Percentiles rank a stretch among this genome's conserved stretches.
Evolutionary conservation across 2,113 vertebrate genomes (phyloP).

Genomic region (Thamnophis sirtalis): DNA sequence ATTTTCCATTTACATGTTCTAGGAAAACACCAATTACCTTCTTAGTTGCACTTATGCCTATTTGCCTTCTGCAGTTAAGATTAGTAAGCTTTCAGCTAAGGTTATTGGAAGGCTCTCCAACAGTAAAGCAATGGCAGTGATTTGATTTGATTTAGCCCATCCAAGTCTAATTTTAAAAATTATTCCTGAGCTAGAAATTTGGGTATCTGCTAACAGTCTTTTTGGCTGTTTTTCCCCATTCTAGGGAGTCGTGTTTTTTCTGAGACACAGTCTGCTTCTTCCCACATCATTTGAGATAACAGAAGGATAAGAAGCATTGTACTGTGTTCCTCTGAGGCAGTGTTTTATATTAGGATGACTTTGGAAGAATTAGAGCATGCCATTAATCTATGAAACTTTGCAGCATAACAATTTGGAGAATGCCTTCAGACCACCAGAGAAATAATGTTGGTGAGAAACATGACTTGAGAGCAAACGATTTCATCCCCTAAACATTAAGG

Average conservation of each 20-base stretch:
- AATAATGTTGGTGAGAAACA: conserved; percentile 1
- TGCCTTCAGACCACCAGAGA: conserved; percentile 1
- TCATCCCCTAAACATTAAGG: not conserved
- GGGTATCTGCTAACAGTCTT: not conserved
- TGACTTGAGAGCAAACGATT: not conserved
- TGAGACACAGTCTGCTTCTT: not conserved
- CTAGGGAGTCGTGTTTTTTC: not conserved
- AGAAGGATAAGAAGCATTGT: not conserved
- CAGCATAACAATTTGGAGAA: not conserved
- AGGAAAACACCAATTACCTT: not conserved
- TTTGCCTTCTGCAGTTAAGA: not conserved
- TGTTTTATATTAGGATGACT: not conserved
- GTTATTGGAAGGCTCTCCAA: not conserved
- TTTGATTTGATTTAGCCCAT: not conserved
- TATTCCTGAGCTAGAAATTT: not conserved
- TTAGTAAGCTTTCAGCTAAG: not conserved
- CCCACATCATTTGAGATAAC: not conserved
- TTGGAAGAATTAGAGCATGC: conserved; percentile 5
- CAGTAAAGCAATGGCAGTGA: not conserved
- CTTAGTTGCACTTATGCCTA: not conserved
- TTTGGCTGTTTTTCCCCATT: not conserved
- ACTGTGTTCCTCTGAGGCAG: not conserved
- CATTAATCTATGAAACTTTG: conserved; percentile 18
- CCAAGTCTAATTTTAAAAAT: not conserved
- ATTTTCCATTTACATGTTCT: not conserved